Evolutionary conservation across 2,888 invertebrate species (phyloP).

Genomic region (Chydorus sphaericus): DNA sequence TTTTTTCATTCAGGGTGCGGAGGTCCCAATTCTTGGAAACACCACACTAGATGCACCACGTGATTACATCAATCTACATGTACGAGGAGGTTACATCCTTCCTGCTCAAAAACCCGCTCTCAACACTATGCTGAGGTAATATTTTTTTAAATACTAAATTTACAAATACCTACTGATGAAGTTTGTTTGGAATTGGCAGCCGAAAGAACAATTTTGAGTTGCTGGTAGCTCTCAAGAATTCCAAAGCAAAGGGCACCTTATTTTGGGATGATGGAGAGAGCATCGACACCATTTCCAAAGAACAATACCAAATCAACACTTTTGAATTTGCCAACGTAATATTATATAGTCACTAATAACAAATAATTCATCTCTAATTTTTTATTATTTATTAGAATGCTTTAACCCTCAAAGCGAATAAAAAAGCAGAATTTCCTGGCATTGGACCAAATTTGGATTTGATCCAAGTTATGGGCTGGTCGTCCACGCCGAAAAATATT

Average conservation of each 20-base stretch:
- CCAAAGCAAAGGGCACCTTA: slow-evolving; percentile 21
- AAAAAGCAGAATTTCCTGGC: not conserved
- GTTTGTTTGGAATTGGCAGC: not conserved
- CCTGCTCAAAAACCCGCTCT: slow-evolving; percentile 22
- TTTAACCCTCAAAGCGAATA: not conserved
- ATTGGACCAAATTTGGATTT: not conserved
- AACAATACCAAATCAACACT: slow-evolving; percentile 18
- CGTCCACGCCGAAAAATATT: not conserved
- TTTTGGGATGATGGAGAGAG: slow-evolving; percentile 25
- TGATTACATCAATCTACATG: slow-evolving; percentile 20
- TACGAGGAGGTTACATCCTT: slow-evolving; percentile 24
- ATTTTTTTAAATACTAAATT: not conserved
- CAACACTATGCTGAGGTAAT: slow-evolving; percentile 20
- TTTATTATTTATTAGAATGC: not conserved
- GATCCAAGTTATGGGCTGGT: not conserved
- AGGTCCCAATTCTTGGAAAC: not conserved
- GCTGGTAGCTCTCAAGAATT: slow-evolving; percentile 22
- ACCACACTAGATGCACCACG: slow-evolving; percentile 14
- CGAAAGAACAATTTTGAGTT: slow-evolving; percentile 24
- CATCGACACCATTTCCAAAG: slow-evolving; percentile 18
- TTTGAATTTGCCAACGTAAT: slow-evolving; percentile 1
- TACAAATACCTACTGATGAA: not conserved
- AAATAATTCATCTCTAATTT: not conserved
- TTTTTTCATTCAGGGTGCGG: not conserved
- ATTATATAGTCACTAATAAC: not conserved